Base-by-base conservation (phyloP, 2,113 vertebrate species). In the Lucifuga dentata region DNA sequence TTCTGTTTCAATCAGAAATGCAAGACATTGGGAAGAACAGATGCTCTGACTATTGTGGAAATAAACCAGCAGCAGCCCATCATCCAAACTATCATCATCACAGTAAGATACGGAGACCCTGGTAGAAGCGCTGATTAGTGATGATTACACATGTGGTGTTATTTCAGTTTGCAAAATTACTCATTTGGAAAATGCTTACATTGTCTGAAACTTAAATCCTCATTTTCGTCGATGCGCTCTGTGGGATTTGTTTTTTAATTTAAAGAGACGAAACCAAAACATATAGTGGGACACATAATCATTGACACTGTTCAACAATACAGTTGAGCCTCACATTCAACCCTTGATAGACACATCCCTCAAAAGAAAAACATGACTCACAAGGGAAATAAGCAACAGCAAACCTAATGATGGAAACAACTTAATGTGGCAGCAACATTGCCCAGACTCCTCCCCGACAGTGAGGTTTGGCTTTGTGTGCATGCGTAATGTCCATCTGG, bases 241-340 rank as follows among this genome's bases (percentile, higher is more conserved):
- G 72, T 45, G 88, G 88, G 88, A 89, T 88, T 89, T 79, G 81
- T 76, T 89, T 89, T 84, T 88, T 89, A 89, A 89, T 86, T 89
- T 86, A 81, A 84, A 87, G 75, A 78, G 75, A 84, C 73, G 72
- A 80, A 86, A 83, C 67, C 67, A 62, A 76, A 76, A 17, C 78
- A 82, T 75, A 85, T 70, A 68, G 78, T 52, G 83, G 36, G 71
- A 82, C 63, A 76, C 70, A 82, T 77, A 79, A 86, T 78, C 52
- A 63, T 84, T 69, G 85, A 88, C 70, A 76, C 65, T 55, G 46
- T 84, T 84, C 66, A 61, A 76, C 60, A 52, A 57, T 81, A 76
- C 73, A 60, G 70, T 84, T 58, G 83, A 81, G 84, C 84, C 71
- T 80, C 76, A 26, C 86, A 84, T 76, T 45, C 78, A 67, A 78